Base-by-base conservation (phyloP, 2,113 vertebrate genomes). In the Larimichthys polyactis region DNA sequence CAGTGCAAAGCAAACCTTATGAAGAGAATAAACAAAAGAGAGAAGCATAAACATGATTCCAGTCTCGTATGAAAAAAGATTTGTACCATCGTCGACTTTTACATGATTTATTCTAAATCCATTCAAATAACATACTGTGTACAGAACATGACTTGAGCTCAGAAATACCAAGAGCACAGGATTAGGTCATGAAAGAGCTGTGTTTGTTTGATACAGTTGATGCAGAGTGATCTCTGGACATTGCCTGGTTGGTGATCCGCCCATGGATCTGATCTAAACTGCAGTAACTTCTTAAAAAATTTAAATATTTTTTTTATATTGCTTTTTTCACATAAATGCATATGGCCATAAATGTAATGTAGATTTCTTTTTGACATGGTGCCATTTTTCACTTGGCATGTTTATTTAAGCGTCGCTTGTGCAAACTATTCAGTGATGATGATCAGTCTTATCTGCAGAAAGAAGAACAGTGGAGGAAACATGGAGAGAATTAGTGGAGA, bases 401-500 rank as follows among this genome's bases (percentile, higher is more conserved):
- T 93, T 91, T 93, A 87, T 80, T 77, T n/a, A 67, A 85, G 48
- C 68, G 1, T 29, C 19, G 54, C 59, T 73, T 81, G 75, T 78
- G 69, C 2, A 83, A 85, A 66, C 57, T 57, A 16, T 77, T 82
- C 64, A 75, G 59, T 58, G 81, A 70, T 73, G 86, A 76, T 16
- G 86, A 88, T 90, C 82, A 2, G 83, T 83, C 72, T 93, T 88
- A 90, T 92, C 92, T 88, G 71, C 57, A 73, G 90, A 65, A 82
- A 77, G 81, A 79, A 83, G 64, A 83, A 62, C 85, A 83, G 84
- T 76, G 78, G 66, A 92, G 86, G 81, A 92, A 90, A 88, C 88
- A 90, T 84, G 88, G 27, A 54, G 67, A 85, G 92, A 89, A 91
- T 95, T 92, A 89, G 88, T 40, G 66, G 44, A 76, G 85, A 88